Evolutionary conservation across 2,888 invertebrate genomes (phyloP).

Genomic region (Diarsia brunnea): DNA sequence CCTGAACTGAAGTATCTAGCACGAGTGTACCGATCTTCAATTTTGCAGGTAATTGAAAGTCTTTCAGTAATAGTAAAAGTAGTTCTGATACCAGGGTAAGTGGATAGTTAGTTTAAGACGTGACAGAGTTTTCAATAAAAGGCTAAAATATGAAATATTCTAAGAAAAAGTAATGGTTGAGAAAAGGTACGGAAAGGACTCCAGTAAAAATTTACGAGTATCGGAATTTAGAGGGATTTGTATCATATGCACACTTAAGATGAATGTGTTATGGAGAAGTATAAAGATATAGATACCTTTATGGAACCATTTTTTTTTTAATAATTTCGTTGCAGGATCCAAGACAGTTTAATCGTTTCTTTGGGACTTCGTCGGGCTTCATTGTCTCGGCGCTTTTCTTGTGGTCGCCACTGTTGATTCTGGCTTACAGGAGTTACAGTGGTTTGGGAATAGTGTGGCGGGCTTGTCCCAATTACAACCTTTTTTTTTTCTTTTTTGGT

Average conservation of each 20-base stretch:
- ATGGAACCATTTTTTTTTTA: slow-evolving; percentile 21
- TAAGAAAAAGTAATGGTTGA: not conserved
- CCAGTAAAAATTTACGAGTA: slow-evolving; percentile 32
- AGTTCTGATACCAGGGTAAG: slow-evolving; percentile 47
- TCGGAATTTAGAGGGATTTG: slow-evolving; percentile 2
- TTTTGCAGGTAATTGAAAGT: slow-evolving; percentile 67
- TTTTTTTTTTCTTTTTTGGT: too few relatives aligned
- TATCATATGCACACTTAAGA: not conserved
- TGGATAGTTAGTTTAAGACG: slow-evolving; percentile 29
- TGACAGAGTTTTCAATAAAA: slow-evolving; percentile 24
- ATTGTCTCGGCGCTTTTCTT: too few relatives aligned
- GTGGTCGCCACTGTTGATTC: too few relatives aligned
- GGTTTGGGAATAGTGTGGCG: too few relatives aligned
- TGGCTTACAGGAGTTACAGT: too few relatives aligned
- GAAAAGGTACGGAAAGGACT: slow-evolving; percentile 1
- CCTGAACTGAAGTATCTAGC: slow-evolving; percentile 24
- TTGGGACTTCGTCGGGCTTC: too few relatives aligned
- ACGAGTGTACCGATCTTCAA: slow-evolving; percentile 53
- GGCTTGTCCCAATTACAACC: too few relatives aligned
- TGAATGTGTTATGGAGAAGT: not conserved
- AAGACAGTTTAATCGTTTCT: too few relatives aligned
- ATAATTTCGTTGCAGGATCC: too few relatives aligned
- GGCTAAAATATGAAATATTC: not conserved
- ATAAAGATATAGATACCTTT: not conserved
- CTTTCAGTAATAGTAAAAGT: slow-evolving; percentile 39